Base-by-base conservation (phyloP, 2,888 invertebrate species). In the Parnassius mnemosyne region DNA sequence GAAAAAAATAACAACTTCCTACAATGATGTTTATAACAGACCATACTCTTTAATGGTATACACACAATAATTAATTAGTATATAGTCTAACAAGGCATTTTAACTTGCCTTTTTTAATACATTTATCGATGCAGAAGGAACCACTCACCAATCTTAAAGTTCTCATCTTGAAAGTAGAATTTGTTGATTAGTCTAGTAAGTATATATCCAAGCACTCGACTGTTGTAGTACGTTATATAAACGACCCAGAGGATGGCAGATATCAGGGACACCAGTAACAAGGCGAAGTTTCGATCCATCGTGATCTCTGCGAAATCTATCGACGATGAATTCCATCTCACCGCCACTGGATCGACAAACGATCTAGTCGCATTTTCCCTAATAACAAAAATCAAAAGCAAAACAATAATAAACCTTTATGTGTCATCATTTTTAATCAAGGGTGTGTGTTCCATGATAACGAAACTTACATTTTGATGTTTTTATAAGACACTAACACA, bases 191-290 rank as follows among this genome's bases (percentile, higher is more conserved):
- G 93, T 82, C 96, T 95, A 10, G 98, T 98, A 60, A 98, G 93
- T 75, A 98, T 93, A 79, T 97, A 96, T 42, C 98, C 99, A 71
- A 97, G 93, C 3, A 99, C 94, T 66, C 98, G 94, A 60, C 98
- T 97, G 85, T 98, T 98, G 90, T 98, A 99, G 88, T 97, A 98
- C 0, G 97, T 96, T 76, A 98, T 96, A 87, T 98, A 99, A 70
- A 98, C 95, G 58, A 98, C 94, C 98, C 98, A 99, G 49, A 95
- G 92, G 78, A 97, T 95, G 25, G 96, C 96, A 66, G 96, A 95
- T 71, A 96, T 93, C 57, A 97, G 92, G 64, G 97, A 97, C 73
- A 95, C 95, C 34, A 98, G 92, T 69, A 97, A 92, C 92, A 95
- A 95, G 73, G 92, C 92, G 85, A 93, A 86, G 80, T 95, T 96